A percentile compares a stretch with the other conserved stretches of the same genome.
phyloP scores from a whole-genome alignment of 2,113 vertebrate species.

The Ardeotis arabs region DNA sequence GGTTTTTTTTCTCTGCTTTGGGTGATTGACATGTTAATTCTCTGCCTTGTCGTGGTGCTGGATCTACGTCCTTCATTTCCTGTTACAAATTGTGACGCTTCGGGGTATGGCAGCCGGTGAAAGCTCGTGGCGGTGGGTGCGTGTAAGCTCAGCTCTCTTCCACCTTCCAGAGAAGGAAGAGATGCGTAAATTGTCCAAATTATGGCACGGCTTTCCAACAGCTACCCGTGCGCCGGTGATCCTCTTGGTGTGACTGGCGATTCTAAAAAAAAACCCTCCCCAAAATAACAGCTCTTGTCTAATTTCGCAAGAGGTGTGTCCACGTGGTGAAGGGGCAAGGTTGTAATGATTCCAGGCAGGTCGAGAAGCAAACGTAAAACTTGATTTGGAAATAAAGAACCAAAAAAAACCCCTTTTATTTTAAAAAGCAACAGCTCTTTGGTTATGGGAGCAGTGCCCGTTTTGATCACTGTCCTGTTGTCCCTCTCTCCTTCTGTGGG shows the following conservation, averaged over 20 bases:
- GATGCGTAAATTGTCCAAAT: neutral
- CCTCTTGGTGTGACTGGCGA: neutral
- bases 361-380: rapidly evolving
- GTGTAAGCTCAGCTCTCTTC: neutral
- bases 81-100: neutral
- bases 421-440: neutral
- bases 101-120: neutral
- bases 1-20: neutral
- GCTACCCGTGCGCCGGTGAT: neutral
- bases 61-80: neutral
- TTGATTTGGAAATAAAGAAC: neutral
- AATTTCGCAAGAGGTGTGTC: rapidly evolving
- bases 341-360: neutral
- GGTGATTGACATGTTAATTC: neutral
- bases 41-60: neutral
- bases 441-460: neutral
- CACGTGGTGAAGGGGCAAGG: rapidly evolving
- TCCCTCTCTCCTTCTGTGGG: neutral
- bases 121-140: neutral
- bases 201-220: neutral
- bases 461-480: neutral
- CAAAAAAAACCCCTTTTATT: neutral
- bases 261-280: neutral
- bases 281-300: neutral
- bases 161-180: neutral